These are phyloP conservation scores for Crambe crambe DNA, from an alignment of 37 sponge, comb jelly and placozoan species.

Conservation along the genomic window DNA sequence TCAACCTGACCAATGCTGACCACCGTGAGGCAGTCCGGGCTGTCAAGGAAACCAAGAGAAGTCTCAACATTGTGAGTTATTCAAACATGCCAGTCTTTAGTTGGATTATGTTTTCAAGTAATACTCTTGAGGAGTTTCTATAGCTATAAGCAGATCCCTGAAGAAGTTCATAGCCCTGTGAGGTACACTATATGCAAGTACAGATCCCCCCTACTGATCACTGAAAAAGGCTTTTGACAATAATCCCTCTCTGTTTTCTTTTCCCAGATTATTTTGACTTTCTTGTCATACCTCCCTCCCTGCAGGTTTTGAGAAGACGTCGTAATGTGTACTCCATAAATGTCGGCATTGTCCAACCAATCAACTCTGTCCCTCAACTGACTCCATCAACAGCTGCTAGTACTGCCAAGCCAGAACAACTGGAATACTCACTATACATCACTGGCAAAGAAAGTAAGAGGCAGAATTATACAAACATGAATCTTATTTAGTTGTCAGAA, in stretches of 20 bases:
- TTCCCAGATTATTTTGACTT: too few species aligned
- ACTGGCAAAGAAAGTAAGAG: slow-evolving; percentile 45
- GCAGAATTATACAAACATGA: too few species aligned
- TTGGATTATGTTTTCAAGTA: too few species aligned
- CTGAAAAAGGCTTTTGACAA: too few species aligned
- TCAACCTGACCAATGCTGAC: slow-evolving; percentile 53
- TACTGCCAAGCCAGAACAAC: slow-evolving; percentile 4
- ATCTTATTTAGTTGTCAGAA: too few species aligned
- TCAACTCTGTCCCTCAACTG: slow-evolving; percentile 22
- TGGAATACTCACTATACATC: slow-evolving; percentile 67
- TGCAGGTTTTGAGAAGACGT: slow-evolving; percentile 35
- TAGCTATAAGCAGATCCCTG: too few species aligned
- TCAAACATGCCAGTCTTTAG: background rate
- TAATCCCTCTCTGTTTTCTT: too few species aligned
- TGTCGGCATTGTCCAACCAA: slow-evolving; percentile 32
- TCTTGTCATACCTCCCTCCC: too few species aligned
- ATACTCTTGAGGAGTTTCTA: too few species aligned
- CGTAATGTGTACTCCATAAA: slow-evolving; percentile 35
- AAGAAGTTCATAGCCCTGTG: too few species aligned
- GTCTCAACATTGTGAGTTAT: slow-evolving; percentile 33
- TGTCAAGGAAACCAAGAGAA: slow-evolving; percentile 65
- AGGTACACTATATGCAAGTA: too few species aligned
- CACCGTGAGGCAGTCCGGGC: slow-evolving; percentile 66
- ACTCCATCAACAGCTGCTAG: background rate
- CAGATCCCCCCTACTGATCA: too few species aligned